Percentiles rank a stretch among this genome's conserved stretches.
phyloP scores from a whole-genome alignment of 2,888 invertebrate genomes.

The Drosophila nr. medialis region DNA sequence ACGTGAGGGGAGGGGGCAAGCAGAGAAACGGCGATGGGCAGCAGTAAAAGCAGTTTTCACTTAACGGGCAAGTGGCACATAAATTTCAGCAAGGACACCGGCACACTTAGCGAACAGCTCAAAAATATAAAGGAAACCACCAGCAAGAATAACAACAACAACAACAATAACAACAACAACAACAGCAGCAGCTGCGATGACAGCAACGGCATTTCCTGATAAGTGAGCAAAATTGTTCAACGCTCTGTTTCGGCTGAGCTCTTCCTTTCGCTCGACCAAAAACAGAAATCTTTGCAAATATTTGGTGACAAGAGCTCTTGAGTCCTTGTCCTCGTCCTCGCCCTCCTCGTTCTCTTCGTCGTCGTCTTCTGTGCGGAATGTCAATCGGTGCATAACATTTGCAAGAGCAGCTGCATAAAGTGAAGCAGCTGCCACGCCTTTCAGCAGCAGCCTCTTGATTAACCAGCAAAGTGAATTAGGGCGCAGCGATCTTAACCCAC shows the following conservation, averaged over 20 bases:
- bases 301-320: conserved; percentile 57
- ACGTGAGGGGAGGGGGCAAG: conserved; percentile 11
- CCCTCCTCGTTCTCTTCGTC: conserved; percentile 9
- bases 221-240: conserved; percentile 62
- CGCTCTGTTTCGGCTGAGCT: conserved; percentile 36
- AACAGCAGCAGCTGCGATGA: conserved; percentile 17
- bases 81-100: conserved; percentile 73
- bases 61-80: conserved; percentile 73
- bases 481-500: conserved; percentile 28
- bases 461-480: conserved; percentile 10
- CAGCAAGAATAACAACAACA: not conserved
- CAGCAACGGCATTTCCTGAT: conserved; percentile 53
- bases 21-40: not conserved
- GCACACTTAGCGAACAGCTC: conserved; percentile 43
- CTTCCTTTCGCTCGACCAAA: conserved; percentile 4
- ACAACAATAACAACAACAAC: conserved; percentile 14
- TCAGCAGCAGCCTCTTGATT: conserved; percentile 13
- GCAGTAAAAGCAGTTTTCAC: conserved; percentile 69
- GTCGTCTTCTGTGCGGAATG: conserved; percentile 32
- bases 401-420: conserved; percentile 37
- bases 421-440: conserved; percentile 28
- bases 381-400: conserved; percentile 58
- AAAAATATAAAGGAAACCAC: conserved; percentile 5
- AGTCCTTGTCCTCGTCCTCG: conserved; percentile 12
- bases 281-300: conserved; percentile 52